A percentile compares a stretch with the other conserved stretches of the same genome.
These are phyloP conservation scores for Campoplex nolae DNA, from an alignment of 2,888 invertebrate genomes.

Conservation along the genomic window DNA sequence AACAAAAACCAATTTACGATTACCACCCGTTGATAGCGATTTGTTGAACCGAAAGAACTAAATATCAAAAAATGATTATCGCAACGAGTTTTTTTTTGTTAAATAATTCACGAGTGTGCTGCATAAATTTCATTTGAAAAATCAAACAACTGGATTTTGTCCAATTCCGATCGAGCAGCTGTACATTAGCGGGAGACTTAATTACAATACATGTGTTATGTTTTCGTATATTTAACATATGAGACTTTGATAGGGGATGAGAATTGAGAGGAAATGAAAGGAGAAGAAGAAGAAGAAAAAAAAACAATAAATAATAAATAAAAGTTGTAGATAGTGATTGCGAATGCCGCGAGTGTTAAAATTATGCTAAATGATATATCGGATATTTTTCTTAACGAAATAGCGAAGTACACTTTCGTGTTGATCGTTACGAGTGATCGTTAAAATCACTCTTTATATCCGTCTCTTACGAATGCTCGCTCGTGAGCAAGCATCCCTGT, in stretches of 20 bases:
- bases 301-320: slow-evolving; percentile 14
- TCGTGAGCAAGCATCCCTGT: slow-evolving; percentile 36
- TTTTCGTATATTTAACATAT: slow-evolving; percentile 44
- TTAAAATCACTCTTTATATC: slow-evolving; percentile 27
- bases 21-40: not conserved
- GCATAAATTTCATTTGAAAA: not conserved
- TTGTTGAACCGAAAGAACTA: not conserved
- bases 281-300: not conserved
- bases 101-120: not conserved
- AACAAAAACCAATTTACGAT: slow-evolving; percentile 13
- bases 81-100: not conserved
- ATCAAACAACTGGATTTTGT: not conserved
- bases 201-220: slow-evolving; percentile 33
- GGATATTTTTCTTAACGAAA: slow-evolving; percentile 45
- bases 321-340: slow-evolving; percentile 41
- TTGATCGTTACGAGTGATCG: slow-evolving; percentile 34
- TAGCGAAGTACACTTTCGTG: slow-evolving; percentile 49
- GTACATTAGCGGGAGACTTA: slow-evolving; percentile 38
- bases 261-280: not conserved
- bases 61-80: not conserved
- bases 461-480: slow-evolving; percentile 53
- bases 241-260: slow-evolving; percentile 52
- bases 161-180: slow-evolving; percentile 28
- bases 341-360: slow-evolving; percentile 35
- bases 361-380: slow-evolving; percentile 29